A percentile compares a stretch with the other conserved stretches of the same genome.
Conservation (phyloP, 2,797 vertebrate species). For the Poliocrania exsul region DNA sequence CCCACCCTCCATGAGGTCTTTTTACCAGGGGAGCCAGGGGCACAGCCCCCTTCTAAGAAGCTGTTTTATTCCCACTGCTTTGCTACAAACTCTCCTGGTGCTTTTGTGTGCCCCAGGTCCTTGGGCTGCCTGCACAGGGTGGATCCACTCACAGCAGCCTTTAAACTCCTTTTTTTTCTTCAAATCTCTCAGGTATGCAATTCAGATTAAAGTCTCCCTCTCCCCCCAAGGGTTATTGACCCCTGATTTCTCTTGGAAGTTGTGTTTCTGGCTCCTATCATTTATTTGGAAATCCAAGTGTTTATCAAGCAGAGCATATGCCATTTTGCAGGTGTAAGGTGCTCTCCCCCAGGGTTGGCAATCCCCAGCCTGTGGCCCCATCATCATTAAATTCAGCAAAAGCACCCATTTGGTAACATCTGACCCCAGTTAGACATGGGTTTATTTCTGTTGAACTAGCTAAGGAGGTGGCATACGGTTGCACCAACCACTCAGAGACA, state of each 20-base stretch:
- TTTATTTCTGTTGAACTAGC: neutral
- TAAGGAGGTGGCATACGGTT: neutral
- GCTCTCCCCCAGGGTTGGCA: neutral
- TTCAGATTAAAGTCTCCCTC: neutral
- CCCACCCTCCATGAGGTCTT: neutral
- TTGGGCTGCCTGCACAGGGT: neutral
- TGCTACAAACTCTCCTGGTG: neutral
- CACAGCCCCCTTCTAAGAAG: neutral
- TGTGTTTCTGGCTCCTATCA: neutral
- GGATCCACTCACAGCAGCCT: neutral
- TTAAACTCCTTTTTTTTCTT: neutral
- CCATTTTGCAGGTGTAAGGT: neutral
- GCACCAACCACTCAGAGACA: neutral
- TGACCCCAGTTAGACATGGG: neutral
- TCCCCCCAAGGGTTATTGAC: neutral
- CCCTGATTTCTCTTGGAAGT: neutral
- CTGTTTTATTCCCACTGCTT: conserved; percentile 28
- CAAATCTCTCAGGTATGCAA: neutral
- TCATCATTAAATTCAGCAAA: neutral
- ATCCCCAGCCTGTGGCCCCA: neutral
- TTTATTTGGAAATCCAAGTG: neutral
- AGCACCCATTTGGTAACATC: neutral
- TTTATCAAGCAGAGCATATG: neutral
- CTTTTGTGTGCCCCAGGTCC: neutral
- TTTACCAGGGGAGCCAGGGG: neutral